Percentiles rank a stretch among this genome's conserved stretches.
Evolutionary conservation across 2,888 invertebrate species (phyloP).

Genomic region (Metacarcinus magister): DNA sequence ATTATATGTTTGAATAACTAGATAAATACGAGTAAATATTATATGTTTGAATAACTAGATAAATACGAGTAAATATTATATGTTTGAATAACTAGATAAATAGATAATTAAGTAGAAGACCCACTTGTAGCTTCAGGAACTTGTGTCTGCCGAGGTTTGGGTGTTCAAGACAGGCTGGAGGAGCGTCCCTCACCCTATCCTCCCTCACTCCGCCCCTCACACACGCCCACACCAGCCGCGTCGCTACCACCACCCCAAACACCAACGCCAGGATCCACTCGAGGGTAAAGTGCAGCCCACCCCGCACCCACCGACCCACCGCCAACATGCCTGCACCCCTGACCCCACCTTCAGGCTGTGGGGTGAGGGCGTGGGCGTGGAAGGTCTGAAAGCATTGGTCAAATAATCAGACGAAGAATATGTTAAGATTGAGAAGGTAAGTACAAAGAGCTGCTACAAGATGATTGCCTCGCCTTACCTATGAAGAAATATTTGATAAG

Average conservation of each 20-base stretch:
- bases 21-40: no score
- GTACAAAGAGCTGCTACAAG: no score
- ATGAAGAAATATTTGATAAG: no score
- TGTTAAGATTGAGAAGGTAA: not conserved
- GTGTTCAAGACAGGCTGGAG: conserved; percentile 71
- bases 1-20: no score
- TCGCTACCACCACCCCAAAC: conserved; percentile 51
- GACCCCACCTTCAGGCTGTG: not conserved
- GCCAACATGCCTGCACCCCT: not conserved
- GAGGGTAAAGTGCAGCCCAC: not conserved
- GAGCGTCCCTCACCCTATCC: conserved; percentile 31
- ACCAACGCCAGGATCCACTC: conserved; percentile 63
- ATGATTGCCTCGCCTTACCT: no score
- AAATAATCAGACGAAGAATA: no score
- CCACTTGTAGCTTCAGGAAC: conserved; percentile 77
- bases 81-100: no score
- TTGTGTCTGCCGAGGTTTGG: conserved; percentile 74
- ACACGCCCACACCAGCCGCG: conserved; percentile 49
- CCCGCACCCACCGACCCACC: not conserved
- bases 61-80: no score
- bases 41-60: no score
- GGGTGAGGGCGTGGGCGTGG: not conserved
- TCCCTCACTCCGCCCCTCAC: not conserved
- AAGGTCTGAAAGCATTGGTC: not conserved
- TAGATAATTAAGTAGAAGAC: not conserved